Conservation (phyloP, 1,140 invertebrate genomes). For the Carposina sasakii region DNA sequence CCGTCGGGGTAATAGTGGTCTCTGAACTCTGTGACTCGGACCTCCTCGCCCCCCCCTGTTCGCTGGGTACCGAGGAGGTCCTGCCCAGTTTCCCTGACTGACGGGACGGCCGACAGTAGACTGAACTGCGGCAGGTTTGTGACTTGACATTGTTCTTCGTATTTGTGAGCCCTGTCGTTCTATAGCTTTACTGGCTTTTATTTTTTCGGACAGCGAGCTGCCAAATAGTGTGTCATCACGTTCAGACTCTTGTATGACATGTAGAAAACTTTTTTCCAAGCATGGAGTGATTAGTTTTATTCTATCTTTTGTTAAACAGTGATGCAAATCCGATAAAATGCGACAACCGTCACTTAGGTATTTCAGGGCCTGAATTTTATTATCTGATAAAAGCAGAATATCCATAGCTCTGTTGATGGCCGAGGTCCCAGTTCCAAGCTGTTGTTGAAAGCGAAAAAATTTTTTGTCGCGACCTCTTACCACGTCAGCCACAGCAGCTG, state of each 20-base stretch:
- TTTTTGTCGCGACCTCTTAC: conserved; percentile 11
- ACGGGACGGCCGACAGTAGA: background rate
- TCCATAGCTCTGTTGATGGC: conserved; percentile 10
- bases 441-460: conserved; percentile 2
- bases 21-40: background rate
- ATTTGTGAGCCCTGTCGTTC: background rate
- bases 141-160: background rate
- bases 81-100: conserved; percentile 2
- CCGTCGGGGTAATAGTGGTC: background rate
- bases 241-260: conserved; percentile 3
- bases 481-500: background rate
- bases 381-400: background rate
- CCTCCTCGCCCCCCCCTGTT: conserved; percentile 3
- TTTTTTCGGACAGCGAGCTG: background rate
- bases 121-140: background rate
- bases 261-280: conserved; percentile 2
- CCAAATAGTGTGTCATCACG: conserved; percentile 4
- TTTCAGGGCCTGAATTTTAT: conserved; percentile 3
- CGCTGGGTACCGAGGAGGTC: conserved; percentile 1
- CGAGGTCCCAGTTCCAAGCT: conserved; percentile 5
- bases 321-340: conserved; percentile 8
- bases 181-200: conserved; percentile 1
- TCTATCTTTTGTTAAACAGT: background rate
- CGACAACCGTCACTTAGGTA: conserved; percentile 1
- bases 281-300: conserved; percentile 2